Evolutionary conservation across 2,888 invertebrate genomes (phyloP).

Genomic region (Galerucella pusilla): DNA sequence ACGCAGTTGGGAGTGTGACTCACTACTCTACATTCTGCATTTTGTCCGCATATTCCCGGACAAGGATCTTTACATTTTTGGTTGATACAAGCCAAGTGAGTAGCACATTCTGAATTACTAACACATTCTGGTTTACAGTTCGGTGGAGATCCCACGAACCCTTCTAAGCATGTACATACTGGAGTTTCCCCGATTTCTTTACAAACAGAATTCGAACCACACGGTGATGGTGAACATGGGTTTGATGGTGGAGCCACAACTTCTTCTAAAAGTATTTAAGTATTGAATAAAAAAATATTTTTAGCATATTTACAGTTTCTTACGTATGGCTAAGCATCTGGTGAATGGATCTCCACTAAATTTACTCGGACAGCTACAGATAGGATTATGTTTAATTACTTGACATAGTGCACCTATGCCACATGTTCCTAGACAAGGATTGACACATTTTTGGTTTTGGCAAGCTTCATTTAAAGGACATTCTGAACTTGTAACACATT

Average conservation of each 20-base stretch:
- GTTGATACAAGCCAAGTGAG: conserved; percentile 78
- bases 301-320: neutral
- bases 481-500: conserved; percentile 81
- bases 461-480: conserved; percentile 83
- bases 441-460: conserved; percentile 69
- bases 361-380: conserved; percentile 72
- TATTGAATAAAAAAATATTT: neutral
- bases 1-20: conserved; percentile 82
- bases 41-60: conserved; percentile 80
- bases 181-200: conserved; percentile 73
- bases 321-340: conserved; percentile 63
- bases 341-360: conserved; percentile 77
- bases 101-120: conserved; percentile 79
- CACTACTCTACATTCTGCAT: conserved; percentile 78
- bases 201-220: conserved; percentile 82
- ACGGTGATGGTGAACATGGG: conserved; percentile 82
- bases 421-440: conserved; percentile 77
- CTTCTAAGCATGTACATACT: conserved; percentile 78
- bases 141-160: conserved; percentile 79
- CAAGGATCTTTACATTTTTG: conserved; percentile 82
- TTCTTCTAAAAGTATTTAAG: conserved; percentile 7
- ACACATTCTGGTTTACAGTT: conserved; percentile 84
- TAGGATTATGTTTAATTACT: conserved; percentile 78
- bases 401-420: conserved; percentile 78
- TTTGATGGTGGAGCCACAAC: conserved; percentile 55